Conservation (phyloP, 23 tunicate genomes). For the Halocynthia aurantium region DNA sequence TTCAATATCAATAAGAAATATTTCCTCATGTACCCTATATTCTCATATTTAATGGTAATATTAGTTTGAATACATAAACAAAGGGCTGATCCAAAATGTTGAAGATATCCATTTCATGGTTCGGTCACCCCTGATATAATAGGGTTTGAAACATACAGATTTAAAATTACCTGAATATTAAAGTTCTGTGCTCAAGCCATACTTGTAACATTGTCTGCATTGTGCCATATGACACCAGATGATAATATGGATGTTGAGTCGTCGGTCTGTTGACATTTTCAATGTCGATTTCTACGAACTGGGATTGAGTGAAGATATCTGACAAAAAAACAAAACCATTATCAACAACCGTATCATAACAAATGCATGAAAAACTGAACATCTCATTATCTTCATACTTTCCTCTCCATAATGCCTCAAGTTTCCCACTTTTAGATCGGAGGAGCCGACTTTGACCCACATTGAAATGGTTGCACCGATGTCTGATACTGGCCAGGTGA, state of each 20-base stretch:
- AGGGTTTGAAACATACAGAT: background rate
- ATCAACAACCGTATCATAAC: background rate
- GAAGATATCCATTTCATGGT: background rate
- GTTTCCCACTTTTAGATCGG: background rate
- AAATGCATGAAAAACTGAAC: background rate
- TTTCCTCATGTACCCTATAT: background rate
- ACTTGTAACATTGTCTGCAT: conserved; percentile 73
- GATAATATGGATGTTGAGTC: conserved; percentile 38
- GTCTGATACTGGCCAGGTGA: conserved; percentile 64
- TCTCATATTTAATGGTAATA: background rate
- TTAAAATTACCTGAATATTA: conserved; percentile 59
- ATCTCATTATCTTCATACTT: background rate
- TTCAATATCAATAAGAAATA: background rate
- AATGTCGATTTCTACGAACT: conserved; percentile 1
- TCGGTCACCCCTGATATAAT: background rate
- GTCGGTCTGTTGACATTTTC: background rate
- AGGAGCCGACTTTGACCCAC: conserved; percentile 46
- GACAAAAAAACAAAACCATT: background rate
- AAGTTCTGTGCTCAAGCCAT: conserved; percentile 76
- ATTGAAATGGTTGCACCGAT: conserved; percentile 59
- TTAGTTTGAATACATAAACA: background rate
- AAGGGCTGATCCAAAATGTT: background rate
- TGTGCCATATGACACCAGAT: conserved; percentile 67
- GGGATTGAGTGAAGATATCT: background rate
- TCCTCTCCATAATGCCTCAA: conserved; percentile 16